Evolutionary conservation across 1,140 invertebrate species (phyloP), one percentile per base, ranked within the genome.

Genomic region (Aphelinus atriplicis): DNA sequence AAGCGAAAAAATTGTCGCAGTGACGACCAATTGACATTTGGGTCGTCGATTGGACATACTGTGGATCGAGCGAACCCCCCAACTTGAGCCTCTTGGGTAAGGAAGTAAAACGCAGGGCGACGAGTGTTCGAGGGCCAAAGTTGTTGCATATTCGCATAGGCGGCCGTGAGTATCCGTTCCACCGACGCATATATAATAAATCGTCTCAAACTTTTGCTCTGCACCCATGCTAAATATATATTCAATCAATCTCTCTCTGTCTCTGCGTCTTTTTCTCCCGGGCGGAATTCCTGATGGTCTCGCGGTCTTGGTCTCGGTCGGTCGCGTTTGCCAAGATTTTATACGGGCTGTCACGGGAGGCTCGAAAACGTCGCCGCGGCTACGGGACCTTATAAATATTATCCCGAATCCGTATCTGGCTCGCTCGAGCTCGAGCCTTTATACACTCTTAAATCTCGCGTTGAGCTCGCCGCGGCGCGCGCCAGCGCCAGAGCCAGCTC

Each of bases 281-380:
- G 57, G 51, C 68, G 67, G 66, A 77, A 77, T 80, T 81, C 77
- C 78, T 77, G 80, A 81, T 79, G 26, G 26, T 80, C 75, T 75
- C 73, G 63, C 66, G 73, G 65, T 4, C 4, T 45, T 43, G 45
- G 61, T 42, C n/a, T 7, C 62, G 45, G 50, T 57, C 60, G 50
- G 69, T 71, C 69, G 61, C 9, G 56, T 48, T 26, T 60, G 7
- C 48, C 56, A 74, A 68, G 45, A 74, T 68, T 74, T 68, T 68
- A 74, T 68, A 68, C 57, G 42, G 48, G 63, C 65, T 69, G 74
- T 57, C 76, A 75, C 63, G 53, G 51, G 67, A 77, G 60, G 46
- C 46, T 50, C 55, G 63, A 66, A 65, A 51, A 58, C n/a, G 55
- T 50, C 57, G 56, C 47, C 63, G 51, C 63, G 71, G 10, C 10